phyloP scores from a whole-genome alignment of 2,113 vertebrate species.

The Dasypus novemcinctus region DNA sequence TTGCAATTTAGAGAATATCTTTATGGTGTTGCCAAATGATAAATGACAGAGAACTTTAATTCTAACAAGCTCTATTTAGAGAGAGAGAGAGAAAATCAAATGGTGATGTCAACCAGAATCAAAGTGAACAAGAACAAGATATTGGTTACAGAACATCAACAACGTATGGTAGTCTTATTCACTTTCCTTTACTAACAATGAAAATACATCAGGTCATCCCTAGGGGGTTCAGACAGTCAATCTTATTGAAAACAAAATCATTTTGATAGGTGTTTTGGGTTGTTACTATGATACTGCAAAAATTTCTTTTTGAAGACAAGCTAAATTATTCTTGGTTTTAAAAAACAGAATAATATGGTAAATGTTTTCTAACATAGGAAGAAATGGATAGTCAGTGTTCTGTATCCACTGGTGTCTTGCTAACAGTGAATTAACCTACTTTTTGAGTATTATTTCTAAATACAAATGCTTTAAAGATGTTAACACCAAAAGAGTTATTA shows the following conservation, averaged over 20 bases:
- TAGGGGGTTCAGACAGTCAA: conserved; percentile 48
- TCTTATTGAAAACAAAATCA: conserved; percentile 61
- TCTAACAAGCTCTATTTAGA: conserved; percentile 76
- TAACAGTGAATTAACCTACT: conserved; percentile 8
- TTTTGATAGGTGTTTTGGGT: conserved; percentile 66
- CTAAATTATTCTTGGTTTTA: conserved; percentile 47
- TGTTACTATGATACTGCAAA: conserved; percentile 50
- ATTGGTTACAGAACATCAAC: conserved; percentile 69
- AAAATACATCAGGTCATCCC: conserved; percentile 65
- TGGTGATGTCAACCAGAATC: conserved; percentile 75
- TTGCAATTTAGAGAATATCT: conserved; percentile 68
- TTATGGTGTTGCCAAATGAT: conserved; percentile 73
- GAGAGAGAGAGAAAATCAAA: conserved; percentile 40
- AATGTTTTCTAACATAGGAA: conserved; percentile 27
- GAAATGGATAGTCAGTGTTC: neutral
- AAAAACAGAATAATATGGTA: conserved; percentile 23
- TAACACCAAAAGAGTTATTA: conserved; percentile 8
- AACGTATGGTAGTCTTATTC: conserved; percentile 61
- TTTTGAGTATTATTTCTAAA: conserved; percentile 39
- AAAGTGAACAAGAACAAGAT: conserved; percentile 68
- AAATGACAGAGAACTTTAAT: conserved; percentile 70
- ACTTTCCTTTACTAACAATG: conserved; percentile 69
- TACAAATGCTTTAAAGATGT: conserved; percentile 17
- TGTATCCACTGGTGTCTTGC: neutral
- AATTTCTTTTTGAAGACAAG: conserved; percentile 51